These are phyloP conservation scores for Scalopus aquaticus DNA, from an alignment of 2,113 vertebrate species.

Conservation along the genomic window DNA sequence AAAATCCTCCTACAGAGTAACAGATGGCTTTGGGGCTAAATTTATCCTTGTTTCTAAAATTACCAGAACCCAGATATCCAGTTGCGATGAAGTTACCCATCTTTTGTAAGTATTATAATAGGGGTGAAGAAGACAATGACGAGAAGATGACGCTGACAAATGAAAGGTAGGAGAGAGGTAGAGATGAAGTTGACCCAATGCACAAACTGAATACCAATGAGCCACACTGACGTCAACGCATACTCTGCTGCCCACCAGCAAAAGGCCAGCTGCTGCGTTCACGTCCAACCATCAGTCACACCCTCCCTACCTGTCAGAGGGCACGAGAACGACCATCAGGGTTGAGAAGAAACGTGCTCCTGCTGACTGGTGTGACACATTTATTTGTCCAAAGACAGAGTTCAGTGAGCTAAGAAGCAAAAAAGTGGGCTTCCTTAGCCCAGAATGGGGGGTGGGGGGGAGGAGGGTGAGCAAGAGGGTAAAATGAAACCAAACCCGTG, in stretches of 20 bases:
- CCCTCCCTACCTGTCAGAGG: conserved; percentile 52
- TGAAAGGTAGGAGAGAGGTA: conserved; percentile 50
- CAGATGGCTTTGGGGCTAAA: conserved; percentile 64
- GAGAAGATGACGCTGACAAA: conserved; percentile 70
- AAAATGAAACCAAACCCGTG: background rate
- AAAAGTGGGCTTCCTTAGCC: background rate
- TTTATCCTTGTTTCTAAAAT: conserved; percentile 70
- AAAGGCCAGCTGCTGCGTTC: conserved; percentile 54
- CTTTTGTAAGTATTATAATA: conserved; percentile 54
- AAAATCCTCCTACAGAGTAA: conserved; percentile 27
- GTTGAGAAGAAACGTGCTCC: background rate
- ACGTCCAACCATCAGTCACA: conserved; percentile 73
- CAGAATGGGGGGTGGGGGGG: background rate
- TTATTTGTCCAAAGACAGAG: background rate
- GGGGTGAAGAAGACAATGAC: conserved; percentile 48
- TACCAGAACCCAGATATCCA: conserved; percentile 2
- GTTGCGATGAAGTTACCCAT: background rate
- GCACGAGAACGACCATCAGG: background rate
- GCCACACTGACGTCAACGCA: conserved; percentile 80
- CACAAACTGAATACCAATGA: conserved; percentile 73
- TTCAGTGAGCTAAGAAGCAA: conserved; percentile 12
- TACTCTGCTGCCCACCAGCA: conserved; percentile 61
- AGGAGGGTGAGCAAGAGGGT: background rate
- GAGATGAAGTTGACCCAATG: conserved; percentile 79
- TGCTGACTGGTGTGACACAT: background rate